Evolutionary conservation across 2,113 vertebrate species (phyloP), one percentile per base, ranked within the genome.

Genomic region (human): DNA sequence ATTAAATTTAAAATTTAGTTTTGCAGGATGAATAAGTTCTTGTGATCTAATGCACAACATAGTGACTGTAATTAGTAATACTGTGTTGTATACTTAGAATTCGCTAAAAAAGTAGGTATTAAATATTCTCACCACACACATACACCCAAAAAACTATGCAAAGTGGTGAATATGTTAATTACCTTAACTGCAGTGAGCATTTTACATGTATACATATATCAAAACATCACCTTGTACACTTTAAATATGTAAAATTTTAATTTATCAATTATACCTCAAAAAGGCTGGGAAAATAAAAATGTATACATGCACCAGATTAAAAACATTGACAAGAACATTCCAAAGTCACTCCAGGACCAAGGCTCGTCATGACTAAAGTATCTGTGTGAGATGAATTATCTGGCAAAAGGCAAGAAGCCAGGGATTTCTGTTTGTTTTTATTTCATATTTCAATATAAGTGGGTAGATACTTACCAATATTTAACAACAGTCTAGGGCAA

Each of bases 371-470:
- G 81, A 96, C 70, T 94, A 90, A 72, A 84, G 45, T 61, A 50
- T 79, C 59, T 48, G 80, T 82, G 25, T 87, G 23, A 94, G 78
- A 94, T 70, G 43, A 95, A 93, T 83, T 85, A 9, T 23, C 55
- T 84, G 30, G 76, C 78, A 76, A 96, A 96, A 94, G 64, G 92
- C 55, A 76, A 61, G 59, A 82, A 92, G 22, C 25, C 48, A 6
- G 52, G 38, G 38, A 75, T 66, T 45, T 94, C 45, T 90, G 25
- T 50, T 84, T 93, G 20, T 79, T 87, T 96, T 94, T 38, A 3
- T 90, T 95, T 95, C 73, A 76, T 78, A 73, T 89, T 96, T 96
- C 79, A 96, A 8, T 75, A 35, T 83, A 92, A 82, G 13, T 48
- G 70, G 43, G 23, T 78, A 61, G 64, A 76, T 32, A 38, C 35